Evolutionary conservation across 2,797 vertebrate genomes (phyloP), one percentile per base, ranked within the genome.

Genomic region (Miichthys miiuy): DNA sequence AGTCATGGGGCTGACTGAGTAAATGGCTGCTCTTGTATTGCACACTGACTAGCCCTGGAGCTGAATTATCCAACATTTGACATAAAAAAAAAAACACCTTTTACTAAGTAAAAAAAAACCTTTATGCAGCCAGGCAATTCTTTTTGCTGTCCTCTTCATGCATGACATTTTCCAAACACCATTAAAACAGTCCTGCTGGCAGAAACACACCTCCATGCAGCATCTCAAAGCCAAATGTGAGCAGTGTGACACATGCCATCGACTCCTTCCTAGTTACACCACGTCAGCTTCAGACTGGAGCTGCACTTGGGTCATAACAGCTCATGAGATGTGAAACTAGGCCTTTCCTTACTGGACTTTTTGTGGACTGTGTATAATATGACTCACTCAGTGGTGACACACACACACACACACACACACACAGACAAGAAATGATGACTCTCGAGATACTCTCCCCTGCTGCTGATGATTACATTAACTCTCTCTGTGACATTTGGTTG

Each of bases 41-140:
- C 58, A 70, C 56, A 62, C 25, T 16, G 51, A 41, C 71, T 57
- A 6, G 54, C 42, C 72, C 77, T 8, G 25, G 54, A 77, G 72
- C 67, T 13, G 17, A 44, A 47, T 87, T 60, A 85, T 82, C 73
- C 75, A 74, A 85, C 20, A 62, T 85, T 83, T 85, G 44, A 52
- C 44, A 85, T 52, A 4, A 14, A n/a, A 68, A 12, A 34, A n/a
- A 38, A 60, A n/a, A 34, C 30, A 34, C 30, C 27, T 27, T 27
- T 27, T 27, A 27, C 27, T 27, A 27, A 27, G 27, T 27, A 27
- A n/a, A 2, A 75, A 79, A 79, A 76, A 77, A 61, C 17, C 57
- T 79, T 73, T 63, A 57, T 77, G 60, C 21, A 62, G 74, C 30
- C 25, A 41, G 54, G 67, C 56, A 23, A 21, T 57, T 62, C 51